Conservation (phyloP, 2,113 vertebrate genomes). For the Hippolais icterina region DNA sequence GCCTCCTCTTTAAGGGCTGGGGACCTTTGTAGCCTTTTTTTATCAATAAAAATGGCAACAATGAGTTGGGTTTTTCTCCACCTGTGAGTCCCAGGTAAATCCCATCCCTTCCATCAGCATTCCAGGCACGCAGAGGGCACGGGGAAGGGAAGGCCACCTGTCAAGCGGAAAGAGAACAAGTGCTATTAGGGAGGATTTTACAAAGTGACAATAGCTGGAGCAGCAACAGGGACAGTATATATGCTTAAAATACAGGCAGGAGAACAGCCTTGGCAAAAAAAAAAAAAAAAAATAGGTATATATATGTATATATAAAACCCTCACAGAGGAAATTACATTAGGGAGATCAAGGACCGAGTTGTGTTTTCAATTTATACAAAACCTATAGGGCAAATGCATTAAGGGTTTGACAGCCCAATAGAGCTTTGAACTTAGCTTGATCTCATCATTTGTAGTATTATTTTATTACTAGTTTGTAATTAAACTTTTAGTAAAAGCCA, state of each 20-base stretch:
- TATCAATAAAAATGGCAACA: background rate
- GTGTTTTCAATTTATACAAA: constrained; percentile 1
- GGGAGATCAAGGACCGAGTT: background rate
- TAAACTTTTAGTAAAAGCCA: background rate
- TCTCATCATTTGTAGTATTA: background rate
- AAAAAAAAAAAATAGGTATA: background rate
- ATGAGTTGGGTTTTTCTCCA: background rate
- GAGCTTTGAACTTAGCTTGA: background rate
- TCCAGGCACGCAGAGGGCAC: constrained; percentile 1
- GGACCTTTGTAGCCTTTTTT: background rate
- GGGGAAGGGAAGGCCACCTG: constrained; percentile 5
- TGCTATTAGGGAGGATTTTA: background rate
- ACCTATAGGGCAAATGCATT: background rate
- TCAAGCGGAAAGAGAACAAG: constrained; percentile 45
- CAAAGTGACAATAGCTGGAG: constrained; percentile 35
- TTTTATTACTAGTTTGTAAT: background rate
- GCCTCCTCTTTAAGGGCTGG: background rate
- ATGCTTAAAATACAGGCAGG: background rate
- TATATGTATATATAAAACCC: background rate
- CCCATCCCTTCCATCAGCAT: background rate
- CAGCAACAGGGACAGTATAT: background rate
- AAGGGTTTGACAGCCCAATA: background rate
- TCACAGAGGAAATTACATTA: background rate
- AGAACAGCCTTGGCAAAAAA: background rate
- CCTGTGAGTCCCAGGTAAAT: background rate